Conservation (phyloP, 2,888 invertebrate species). For the Hypercompe scribonia region DNA sequence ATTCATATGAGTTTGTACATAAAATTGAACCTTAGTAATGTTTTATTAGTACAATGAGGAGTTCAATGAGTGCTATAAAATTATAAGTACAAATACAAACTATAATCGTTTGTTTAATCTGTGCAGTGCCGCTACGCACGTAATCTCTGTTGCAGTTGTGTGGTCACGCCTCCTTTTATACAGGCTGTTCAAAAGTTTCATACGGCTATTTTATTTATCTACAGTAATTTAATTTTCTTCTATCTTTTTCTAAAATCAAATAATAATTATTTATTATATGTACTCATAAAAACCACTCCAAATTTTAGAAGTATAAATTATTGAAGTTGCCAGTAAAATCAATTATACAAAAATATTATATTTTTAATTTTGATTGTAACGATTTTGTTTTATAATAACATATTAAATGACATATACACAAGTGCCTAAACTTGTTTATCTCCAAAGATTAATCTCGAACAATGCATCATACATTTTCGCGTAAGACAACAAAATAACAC, state of each 20-base stretch:
- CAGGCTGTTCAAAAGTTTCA: conserved; percentile 49
- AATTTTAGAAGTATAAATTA: too few relatives aligned
- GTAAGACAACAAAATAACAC: not conserved
- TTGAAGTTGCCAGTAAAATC: too few relatives aligned
- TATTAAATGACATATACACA: not conserved
- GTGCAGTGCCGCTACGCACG: conserved; percentile 65
- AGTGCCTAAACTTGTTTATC: not conserved
- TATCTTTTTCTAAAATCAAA: not conserved
- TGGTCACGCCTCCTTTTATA: conserved; percentile 72
- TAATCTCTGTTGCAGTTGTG: conserved; percentile 77
- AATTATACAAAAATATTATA: too few relatives aligned
- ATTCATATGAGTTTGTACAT: not conserved
- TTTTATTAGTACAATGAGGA: conserved; percentile 24
- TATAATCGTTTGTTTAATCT: conserved; percentile 76
- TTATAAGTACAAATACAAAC: conserved; percentile 20
- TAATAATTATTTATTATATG: not conserved
- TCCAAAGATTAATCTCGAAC: not conserved
- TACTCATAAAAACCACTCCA: too few relatives aligned
- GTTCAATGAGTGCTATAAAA: conserved; percentile 21
- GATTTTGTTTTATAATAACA: not conserved
- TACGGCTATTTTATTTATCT: not conserved
- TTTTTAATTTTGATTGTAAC: too few relatives aligned
- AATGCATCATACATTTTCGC: not conserved
- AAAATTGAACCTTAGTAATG: not conserved
- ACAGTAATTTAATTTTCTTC: not conserved